Conservation (phyloP, 1,140 invertebrate genomes). For the Zaprionus gabonicus region DNA sequence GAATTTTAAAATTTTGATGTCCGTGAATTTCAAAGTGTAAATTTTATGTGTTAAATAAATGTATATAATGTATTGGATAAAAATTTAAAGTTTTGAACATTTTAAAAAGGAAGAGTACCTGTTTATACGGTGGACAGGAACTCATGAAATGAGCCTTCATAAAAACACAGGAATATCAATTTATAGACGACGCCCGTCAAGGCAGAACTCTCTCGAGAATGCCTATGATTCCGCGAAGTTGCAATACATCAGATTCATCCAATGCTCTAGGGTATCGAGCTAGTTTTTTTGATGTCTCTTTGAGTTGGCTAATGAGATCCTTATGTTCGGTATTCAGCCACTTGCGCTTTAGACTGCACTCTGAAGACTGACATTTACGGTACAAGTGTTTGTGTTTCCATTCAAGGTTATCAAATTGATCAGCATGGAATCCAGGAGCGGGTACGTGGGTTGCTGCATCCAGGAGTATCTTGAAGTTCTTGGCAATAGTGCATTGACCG, state of each 20-base stretch:
- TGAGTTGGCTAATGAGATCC: constrained; percentile 38
- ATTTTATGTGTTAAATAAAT: too few relatives aligned
- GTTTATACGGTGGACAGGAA: too few relatives aligned
- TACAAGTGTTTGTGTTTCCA: constrained; percentile 8
- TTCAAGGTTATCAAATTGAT: neutral
- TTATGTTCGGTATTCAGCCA: constrained; percentile 9
- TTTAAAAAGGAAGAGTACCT: too few relatives aligned
- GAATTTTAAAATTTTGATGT: too few relatives aligned
- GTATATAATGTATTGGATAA: too few relatives aligned
- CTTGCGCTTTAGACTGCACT: constrained; percentile 26
- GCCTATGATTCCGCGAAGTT: constrained; percentile 24
- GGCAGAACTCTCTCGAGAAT: constrained; percentile 11
- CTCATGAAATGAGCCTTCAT: too few relatives aligned
- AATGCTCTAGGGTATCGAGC: neutral
- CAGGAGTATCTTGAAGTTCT: constrained; percentile 12
- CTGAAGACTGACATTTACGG: constrained; percentile 1
- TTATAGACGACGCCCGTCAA: too few relatives aligned
- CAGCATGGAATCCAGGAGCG: neutral
- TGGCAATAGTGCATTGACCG: neutral
- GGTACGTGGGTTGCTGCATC: neutral
- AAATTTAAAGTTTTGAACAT: too few relatives aligned
- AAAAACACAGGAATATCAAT: neutral
- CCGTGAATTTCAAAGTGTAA: too few relatives aligned
- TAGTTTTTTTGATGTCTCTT: constrained; percentile 19
- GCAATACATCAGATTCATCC: constrained; percentile 27